Evolutionary conservation across 2,113 vertebrate genomes (phyloP).

Genomic region (Plestiodon gilberti): DNA sequence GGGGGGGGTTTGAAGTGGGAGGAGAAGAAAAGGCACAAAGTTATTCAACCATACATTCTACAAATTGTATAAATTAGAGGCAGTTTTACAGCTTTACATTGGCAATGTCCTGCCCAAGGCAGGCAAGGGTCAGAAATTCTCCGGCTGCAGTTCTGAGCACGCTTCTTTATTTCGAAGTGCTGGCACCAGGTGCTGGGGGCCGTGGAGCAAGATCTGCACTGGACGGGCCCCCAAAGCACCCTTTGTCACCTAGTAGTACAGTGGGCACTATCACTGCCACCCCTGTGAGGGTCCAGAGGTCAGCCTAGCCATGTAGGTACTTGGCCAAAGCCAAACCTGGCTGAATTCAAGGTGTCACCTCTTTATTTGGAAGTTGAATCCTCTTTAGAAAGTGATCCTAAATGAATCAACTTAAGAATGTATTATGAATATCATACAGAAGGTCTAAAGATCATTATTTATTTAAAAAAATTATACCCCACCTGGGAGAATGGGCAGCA

Average conservation of each 20-base stretch:
- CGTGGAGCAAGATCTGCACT: too few species aligned
- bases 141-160: neutral
- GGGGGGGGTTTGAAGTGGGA: conserved; percentile 36
- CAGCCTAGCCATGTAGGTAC: too few species aligned
- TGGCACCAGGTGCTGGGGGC: too few species aligned
- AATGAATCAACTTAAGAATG: neutral
- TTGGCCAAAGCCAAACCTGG: too few species aligned
- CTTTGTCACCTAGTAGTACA: too few species aligned
- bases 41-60: conserved; percentile 58
- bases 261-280: too few species aligned
- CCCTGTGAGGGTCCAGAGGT: too few species aligned
- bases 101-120: neutral
- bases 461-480: too few species aligned
- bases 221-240: too few species aligned
- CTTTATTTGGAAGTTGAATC: neutral
- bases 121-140: conserved; percentile 35
- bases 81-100: conserved; percentile 54
- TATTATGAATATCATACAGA: neutral
- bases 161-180: too few species aligned
- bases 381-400: neutral
- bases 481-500: too few species aligned
- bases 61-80: conserved; percentile 35
- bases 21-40: conserved; percentile 63
- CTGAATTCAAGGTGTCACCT: too few species aligned
- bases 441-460: conserved; percentile 9